Base-by-base conservation (phyloP, 1,140 invertebrate species). In the Eumaeus atala region DNA sequence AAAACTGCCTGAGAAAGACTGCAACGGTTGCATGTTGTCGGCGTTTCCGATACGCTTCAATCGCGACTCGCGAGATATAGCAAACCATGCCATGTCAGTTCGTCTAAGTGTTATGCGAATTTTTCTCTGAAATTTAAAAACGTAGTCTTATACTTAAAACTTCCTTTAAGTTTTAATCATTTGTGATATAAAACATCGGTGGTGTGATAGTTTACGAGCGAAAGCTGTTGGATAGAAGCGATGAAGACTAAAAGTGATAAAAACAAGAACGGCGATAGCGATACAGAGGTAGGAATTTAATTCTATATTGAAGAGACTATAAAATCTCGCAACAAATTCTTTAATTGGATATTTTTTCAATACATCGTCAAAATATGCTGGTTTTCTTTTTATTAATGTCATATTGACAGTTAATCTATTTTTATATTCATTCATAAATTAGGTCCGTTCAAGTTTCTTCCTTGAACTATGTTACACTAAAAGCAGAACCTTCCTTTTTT, bases 211-310 rank as follows among this genome's bases (percentile, higher is more conserved):
- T 82, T 82, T 6, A 67, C n/a, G 58, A 74, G 79, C 76, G 74
- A 67, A 54, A 66, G 67, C 58, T 70, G 53, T 71, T 77, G 59
- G 36, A 72, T 74, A 79, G 72, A 82, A 69, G 77, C 66, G 64
- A 86, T 86, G 81, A 86, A 86, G 80, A 86, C 81, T 64, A 86
- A 84, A 83, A 72, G 72, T 61, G 77, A 82, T 63, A 84, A 86
- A 70, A 82, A 77, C 65, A 84, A 81, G 61, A 74, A 75, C 65
- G 83, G 74, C 18, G 83, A 86, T 47, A 74, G 61, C 56, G 77
- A 83, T 38, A 67, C 74, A 37, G 83, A 86, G 79, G 83, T 86
- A 57, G 74, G 73, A 28, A 28, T 28, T 76, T 72, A 67, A 36
- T 44, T 47, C 42, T 35, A 17, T 21, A n/a, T 44, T 16, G 3